Conservation (phyloP, 2,797 vertebrate species). For the Anas georgica region DNA sequence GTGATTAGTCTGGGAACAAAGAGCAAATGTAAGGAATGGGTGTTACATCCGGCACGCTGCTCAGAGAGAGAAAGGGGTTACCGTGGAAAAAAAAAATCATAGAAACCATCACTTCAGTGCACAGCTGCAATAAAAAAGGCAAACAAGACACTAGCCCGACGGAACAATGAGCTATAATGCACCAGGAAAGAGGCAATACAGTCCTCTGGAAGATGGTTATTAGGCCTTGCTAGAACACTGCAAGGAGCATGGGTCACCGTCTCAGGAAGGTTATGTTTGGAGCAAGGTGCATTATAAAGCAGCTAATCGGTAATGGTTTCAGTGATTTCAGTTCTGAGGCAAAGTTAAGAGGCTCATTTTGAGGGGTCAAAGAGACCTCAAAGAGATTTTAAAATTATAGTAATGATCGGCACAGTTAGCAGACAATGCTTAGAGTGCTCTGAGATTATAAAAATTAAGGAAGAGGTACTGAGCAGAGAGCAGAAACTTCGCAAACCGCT, state of each 20-base stretch:
- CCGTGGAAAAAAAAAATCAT: constrained; percentile 16
- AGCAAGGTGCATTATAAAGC: constrained; percentile 27
- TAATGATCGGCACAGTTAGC: neutral
- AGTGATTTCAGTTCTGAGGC: neutral
- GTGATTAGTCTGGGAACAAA: constrained; percentile 57
- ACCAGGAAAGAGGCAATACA: constrained; percentile 7
- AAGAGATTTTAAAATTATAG: constrained; percentile 25
- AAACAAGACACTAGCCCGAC: constrained; percentile 39
- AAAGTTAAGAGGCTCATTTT: constrained; percentile 30
- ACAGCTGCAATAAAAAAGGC: constrained; percentile 69
- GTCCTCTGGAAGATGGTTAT: constrained; percentile 42
- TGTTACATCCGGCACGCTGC: neutral
- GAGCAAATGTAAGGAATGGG: constrained; percentile 32
- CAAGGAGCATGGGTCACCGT: constrained; percentile 34
- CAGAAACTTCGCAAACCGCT: neutral
- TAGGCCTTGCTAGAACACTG: constrained; percentile 16
- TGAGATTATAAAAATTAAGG: neutral
- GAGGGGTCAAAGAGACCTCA: neutral
- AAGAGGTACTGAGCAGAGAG: neutral
- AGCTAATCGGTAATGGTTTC: constrained; percentile 20
- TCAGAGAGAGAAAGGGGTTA: constrained; percentile 21
- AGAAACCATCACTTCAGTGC: constrained; percentile 43
- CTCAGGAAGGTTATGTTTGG: constrained; percentile 52
- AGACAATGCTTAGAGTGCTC: neutral
- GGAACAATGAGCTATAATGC: constrained; percentile 42